phyloP scores from a whole-genome alignment of 1,140 invertebrate species.

The Zaprionus vittiger region DNA sequence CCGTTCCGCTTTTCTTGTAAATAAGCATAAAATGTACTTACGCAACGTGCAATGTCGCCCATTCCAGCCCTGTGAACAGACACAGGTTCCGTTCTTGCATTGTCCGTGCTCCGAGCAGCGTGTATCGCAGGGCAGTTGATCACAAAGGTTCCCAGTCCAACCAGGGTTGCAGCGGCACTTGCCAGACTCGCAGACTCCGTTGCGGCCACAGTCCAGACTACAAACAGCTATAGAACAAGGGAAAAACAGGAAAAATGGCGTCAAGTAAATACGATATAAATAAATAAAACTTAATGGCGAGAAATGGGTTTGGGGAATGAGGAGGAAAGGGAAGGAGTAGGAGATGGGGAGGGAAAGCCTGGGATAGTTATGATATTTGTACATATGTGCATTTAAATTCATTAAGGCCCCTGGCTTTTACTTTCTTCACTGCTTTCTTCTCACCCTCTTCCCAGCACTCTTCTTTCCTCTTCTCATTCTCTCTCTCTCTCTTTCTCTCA shows the following conservation, averaged over 20 bases:
- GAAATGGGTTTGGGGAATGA: not conserved
- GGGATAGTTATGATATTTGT: constrained; percentile 28
- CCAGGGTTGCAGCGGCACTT: constrained; percentile 95
- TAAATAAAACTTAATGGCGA: constrained; percentile 20
- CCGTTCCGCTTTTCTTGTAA: no score
- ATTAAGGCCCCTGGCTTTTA: constrained; percentile 29
- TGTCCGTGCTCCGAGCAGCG: constrained; percentile 97
- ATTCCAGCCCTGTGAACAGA: constrained; percentile 98
- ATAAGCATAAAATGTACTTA: constrained; percentile 86
- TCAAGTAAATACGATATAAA: constrained; percentile 19
- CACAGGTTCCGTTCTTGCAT: constrained; percentile 98
- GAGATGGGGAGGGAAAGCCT: not conserved
- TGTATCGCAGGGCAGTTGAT: constrained; percentile 94
- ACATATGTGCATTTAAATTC: constrained; percentile 49
- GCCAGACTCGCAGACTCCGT: constrained; percentile 95
- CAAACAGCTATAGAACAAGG: constrained; percentile 90
- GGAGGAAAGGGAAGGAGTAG: not conserved
- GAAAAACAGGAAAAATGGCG: not conserved
- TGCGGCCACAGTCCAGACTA: constrained; percentile 94
- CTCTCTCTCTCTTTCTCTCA: not conserved
- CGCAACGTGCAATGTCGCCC: constrained; percentile 97
- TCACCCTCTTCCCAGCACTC: no score
- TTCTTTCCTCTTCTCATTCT: not conserved
- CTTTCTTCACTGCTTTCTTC: constrained; percentile 5
- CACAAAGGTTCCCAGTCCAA: constrained; percentile 96